Conservation (phyloP, 2,113 vertebrate genomes). For the Festucalex cinctus region DNA sequence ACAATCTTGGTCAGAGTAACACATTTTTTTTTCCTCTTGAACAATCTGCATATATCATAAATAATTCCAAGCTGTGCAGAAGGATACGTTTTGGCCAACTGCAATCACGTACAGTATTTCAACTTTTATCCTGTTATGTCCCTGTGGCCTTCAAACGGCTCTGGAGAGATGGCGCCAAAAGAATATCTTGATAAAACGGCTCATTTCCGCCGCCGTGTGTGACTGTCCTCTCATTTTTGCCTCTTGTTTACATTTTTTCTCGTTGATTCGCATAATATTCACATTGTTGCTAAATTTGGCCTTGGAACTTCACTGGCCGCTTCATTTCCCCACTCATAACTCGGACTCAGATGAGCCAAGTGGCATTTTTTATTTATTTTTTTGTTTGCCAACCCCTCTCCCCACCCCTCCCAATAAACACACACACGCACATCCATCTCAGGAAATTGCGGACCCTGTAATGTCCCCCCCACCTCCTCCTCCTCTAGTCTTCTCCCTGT, state of each 20-base stretch:
- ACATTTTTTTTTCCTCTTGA: neutral
- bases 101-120: neutral
- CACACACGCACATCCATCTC: conserved; percentile 40
- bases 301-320: conserved; percentile 16
- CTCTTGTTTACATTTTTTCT: neutral
- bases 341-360: conserved; percentile 43
- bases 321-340: conserved; percentile 33
- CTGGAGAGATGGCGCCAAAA: conserved; percentile 1
- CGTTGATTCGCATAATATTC: neutral
- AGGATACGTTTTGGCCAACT: neutral
- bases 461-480: conserved; percentile 16
- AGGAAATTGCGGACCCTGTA: conserved; percentile 54
- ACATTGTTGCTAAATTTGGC: conserved; percentile 9
- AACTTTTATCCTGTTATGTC: neutral
- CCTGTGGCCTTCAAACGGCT: neutral
- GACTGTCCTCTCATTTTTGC: neutral
- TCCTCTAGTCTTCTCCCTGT: conserved; percentile 28
- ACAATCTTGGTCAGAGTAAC: neutral
- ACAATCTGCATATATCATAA: neutral
- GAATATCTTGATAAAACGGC: conserved; percentile 43
- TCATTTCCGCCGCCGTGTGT: conserved; percentile 39
- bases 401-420: neutral
- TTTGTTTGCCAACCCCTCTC: conserved; percentile 26
- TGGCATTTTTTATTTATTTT: conserved; percentile 15
- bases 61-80: neutral